Evolutionary conservation across 1,140 invertebrate species (phyloP).

Genomic region (Nasonia longicornis): DNA sequence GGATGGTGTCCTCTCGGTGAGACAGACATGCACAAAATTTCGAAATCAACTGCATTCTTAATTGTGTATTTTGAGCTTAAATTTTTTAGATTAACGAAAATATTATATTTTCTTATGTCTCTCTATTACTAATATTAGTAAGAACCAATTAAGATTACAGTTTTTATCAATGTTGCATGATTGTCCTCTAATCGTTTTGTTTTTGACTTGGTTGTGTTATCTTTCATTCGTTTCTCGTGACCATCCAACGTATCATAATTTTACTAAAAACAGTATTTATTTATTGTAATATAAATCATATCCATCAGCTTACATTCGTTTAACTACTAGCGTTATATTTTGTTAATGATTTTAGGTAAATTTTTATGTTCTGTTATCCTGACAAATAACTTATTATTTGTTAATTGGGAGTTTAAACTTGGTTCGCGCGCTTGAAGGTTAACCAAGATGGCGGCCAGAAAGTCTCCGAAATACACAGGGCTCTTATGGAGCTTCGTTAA

Average conservation of each 20-base stretch:
- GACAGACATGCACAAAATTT: conserved; percentile 63
- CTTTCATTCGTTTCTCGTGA: background rate
- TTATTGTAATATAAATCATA: background rate
- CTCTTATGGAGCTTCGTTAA: no score
- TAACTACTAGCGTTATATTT: background rate
- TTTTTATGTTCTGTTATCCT: no score
- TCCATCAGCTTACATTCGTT: background rate
- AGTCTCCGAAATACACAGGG: no score
- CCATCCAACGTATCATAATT: conserved; percentile 3
- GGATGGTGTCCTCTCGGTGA: conserved; percentile 87
- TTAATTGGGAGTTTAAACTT: background rate
- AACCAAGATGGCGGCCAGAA: no score
- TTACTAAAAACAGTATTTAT: background rate
- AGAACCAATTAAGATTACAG: background rate
- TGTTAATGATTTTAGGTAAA: background rate
- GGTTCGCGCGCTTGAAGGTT: no score
- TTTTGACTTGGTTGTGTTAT: background rate
- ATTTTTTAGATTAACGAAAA: no score
- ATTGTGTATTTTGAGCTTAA: background rate
- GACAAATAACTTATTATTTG: background rate
- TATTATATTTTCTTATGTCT: no score
- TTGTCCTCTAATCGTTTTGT: background rate
- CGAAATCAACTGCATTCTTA: background rate
- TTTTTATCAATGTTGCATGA: background rate
- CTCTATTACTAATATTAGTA: no score